Conservation (phyloP, 2,113 vertebrate species). For the Macrotis lagotis region DNA sequence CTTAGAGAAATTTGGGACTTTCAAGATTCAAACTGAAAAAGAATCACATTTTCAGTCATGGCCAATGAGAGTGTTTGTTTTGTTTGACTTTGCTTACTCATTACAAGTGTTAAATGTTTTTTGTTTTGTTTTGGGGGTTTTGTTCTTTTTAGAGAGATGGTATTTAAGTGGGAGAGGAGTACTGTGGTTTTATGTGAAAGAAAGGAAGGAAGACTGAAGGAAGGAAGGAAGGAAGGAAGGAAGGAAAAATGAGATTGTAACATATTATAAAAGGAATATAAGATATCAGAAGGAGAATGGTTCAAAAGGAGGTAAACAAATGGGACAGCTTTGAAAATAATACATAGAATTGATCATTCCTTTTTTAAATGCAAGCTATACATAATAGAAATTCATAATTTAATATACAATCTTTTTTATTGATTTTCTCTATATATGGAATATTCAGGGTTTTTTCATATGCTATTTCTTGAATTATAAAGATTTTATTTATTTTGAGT, state of each 20-base stretch:
- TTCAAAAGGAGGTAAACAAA: not conserved
- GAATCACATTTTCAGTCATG: not conserved
- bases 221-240: not conserved
- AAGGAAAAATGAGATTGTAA: not conserved
- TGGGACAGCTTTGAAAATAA: not conserved
- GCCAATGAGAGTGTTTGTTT: not conserved
- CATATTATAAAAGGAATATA: not conserved
- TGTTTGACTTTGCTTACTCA: not conserved
- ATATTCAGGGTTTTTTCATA: too few relatives aligned
- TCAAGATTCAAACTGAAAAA: not conserved
- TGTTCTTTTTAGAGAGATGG: not conserved
- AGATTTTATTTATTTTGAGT: too few relatives aligned
- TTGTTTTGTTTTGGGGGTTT: too few relatives aligned
- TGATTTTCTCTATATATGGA: not conserved
- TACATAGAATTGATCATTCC: not conserved
- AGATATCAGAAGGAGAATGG: not conserved
- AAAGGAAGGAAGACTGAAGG: not conserved
- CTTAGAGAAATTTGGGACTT: not conserved
- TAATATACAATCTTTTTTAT: not conserved
- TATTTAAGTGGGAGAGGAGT: not conserved
- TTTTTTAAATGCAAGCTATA: not conserved
- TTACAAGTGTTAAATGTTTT: not conserved
- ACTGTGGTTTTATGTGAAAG: not conserved
- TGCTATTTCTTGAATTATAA: too few relatives aligned
- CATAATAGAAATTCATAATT: not conserved